A percentile compares a stretch with the other conserved stretches of the same genome.
Evolutionary conservation across 2,888 invertebrate species (phyloP).

Genomic region (Sinhomidia bicolor): DNA sequence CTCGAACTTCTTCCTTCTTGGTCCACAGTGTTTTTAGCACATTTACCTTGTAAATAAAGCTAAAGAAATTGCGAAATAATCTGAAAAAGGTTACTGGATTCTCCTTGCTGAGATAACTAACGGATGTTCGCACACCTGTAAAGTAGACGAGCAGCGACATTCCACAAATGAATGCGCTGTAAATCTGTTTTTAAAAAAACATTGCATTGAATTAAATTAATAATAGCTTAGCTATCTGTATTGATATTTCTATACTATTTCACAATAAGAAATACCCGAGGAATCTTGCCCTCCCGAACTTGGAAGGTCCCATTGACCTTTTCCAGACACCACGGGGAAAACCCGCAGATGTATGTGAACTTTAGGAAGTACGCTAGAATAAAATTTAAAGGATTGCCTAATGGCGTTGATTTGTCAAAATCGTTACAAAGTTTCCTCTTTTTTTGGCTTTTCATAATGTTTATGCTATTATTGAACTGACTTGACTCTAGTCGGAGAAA

Average conservation of each 20-base stretch:
- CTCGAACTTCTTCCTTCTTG: not conserved
- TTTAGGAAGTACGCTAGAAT: not conserved
- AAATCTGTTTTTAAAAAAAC: slow-evolving; percentile 14
- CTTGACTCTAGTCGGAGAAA: no score
- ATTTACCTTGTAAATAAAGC: slow-evolving; percentile 31
- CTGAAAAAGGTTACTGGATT: slow-evolving; percentile 51
- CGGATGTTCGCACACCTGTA: not conserved
- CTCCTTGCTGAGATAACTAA: not conserved
- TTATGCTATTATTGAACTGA: no score
- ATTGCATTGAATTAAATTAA: no score
- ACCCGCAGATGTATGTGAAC: not conserved
- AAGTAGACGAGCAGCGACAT: slow-evolving; percentile 26
- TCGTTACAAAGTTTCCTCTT: no score
- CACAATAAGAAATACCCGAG: no score
- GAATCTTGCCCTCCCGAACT: no score
- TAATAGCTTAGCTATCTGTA: no score
- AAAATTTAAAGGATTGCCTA: no score
- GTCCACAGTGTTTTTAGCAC: not conserved
- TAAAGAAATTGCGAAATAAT: slow-evolving; percentile 4
- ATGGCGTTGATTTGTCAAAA: no score
- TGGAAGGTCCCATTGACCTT: not conserved
- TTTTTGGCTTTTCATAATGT: no score
- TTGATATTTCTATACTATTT: no score
- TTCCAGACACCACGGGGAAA: no score
- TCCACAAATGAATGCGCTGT: not conserved